phyloP scores from a whole-genome alignment of 1,140 invertebrate species.

The Temnothorax longispinosus region DNA sequence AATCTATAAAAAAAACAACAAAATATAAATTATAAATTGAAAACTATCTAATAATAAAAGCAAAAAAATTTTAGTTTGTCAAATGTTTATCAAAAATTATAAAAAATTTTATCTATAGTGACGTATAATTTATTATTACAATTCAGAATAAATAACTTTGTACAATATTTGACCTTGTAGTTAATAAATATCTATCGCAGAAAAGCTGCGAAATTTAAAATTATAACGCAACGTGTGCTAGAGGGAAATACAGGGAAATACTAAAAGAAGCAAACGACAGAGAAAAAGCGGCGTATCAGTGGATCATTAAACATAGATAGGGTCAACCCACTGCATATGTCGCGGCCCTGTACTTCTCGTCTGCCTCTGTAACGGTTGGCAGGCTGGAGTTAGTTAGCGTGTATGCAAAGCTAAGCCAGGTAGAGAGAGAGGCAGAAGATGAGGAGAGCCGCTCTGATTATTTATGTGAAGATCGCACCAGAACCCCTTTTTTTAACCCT shows the following conservation, averaged over 20 bases:
- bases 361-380: slow-evolving; percentile 45
- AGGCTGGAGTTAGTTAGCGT: slow-evolving; percentile 73
- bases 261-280: slow-evolving; percentile 45
- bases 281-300: slow-evolving; percentile 69
- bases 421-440: slow-evolving; percentile 66
- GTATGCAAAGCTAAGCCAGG: slow-evolving; percentile 81
- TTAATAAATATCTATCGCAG: not conserved
- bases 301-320: slow-evolving; percentile 78
- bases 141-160: not conserved
- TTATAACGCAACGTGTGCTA: slow-evolving; percentile 14
- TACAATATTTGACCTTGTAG: not conserved
- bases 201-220: not conserved
- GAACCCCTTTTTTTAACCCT: slow-evolving; percentile 61
- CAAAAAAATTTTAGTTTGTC: not conserved
- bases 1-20: not conserved
- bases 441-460: slow-evolving; percentile 73
- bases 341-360: slow-evolving; percentile 64
- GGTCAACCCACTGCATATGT: slow-evolving; percentile 80
- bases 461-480: slow-evolving; percentile 72
- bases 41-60: not conserved
- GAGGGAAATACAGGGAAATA: slow-evolving; percentile 31
- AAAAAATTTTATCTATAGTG: not conserved
- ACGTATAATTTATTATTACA: not conserved
- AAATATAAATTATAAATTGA: not conserved
- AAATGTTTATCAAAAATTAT: not conserved